phyloP scores from a whole-genome alignment of 2,888 invertebrate species.

The Trachelus stipa region DNA sequence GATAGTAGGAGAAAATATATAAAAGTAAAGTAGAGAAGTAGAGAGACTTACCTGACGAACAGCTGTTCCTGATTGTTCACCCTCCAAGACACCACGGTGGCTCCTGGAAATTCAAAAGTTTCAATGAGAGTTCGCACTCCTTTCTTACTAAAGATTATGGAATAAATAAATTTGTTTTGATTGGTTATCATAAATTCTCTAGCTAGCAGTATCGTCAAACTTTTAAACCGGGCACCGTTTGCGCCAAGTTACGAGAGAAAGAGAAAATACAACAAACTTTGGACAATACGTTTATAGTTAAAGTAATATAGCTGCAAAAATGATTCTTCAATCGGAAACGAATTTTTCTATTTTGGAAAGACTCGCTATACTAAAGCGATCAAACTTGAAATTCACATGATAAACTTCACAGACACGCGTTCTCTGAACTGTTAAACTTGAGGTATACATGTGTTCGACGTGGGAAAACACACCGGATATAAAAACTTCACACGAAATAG shows the following conservation, averaged over 20 bases:
- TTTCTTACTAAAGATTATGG: neutral
- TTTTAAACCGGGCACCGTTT: neutral
- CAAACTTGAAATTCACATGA: neutral
- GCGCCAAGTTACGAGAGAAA: neutral
- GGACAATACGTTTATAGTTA: neutral
- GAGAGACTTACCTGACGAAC: constrained; percentile 86
- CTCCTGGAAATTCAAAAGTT: constrained; percentile 76
- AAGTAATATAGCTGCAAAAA: neutral
- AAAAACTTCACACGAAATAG: neutral
- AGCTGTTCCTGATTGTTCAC: constrained; percentile 96
- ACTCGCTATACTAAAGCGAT: neutral
- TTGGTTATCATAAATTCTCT: neutral
- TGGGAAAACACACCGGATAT: neutral
- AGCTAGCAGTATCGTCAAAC: neutral
- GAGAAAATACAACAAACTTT: neutral
- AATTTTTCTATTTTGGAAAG: neutral
- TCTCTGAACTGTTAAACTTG: neutral
- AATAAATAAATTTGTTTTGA: neutral
- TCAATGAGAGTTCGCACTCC: neutral
- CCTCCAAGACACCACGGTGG: constrained; percentile 96
- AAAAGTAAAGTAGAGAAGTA: neutral
- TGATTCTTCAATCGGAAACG: neutral
- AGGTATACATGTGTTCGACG: neutral
- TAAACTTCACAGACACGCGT: neutral
- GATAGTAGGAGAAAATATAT: neutral